Conservation (phyloP, 1,140 invertebrate species). For the Psix sp. region DNA sequence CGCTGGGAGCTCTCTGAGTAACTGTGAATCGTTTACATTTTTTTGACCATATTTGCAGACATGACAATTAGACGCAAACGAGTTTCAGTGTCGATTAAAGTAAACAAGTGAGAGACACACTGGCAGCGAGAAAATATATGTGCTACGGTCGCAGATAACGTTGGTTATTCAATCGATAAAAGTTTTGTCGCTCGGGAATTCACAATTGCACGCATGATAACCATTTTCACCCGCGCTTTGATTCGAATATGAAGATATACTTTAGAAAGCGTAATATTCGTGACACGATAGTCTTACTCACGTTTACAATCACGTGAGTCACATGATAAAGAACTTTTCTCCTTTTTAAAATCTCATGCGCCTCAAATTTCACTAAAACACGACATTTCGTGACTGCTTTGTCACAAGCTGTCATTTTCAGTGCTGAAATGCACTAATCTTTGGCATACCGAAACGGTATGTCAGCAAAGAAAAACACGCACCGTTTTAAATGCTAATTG, state of each 20-base stretch:
- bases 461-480: constrained; percentile 19
- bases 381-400: constrained; percentile 60
- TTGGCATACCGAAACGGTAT: constrained; percentile 19
- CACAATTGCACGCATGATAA: constrained; percentile 12
- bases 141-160: too few relatives aligned
- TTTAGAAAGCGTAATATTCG: constrained; percentile 22
- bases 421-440: constrained; percentile 42
- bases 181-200: constrained; percentile 8
- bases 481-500: constrained; percentile 42
- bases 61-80: too few relatives aligned
- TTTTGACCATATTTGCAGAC: constrained; percentile 20
- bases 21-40: constrained; percentile 27
- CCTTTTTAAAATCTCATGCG: constrained; percentile 44
- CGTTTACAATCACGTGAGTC: constrained; percentile 38
- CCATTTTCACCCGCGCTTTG: constrained; percentile 10
- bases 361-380: constrained; percentile 43
- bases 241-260: constrained; percentile 35
- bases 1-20: constrained; percentile 28
- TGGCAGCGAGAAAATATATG: too few relatives aligned
- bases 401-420: constrained; percentile 53
- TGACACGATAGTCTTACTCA: constrained; percentile 47
- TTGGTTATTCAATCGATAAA: too few relatives aligned
- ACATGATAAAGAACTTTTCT: constrained; percentile 44
- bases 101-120: too few relatives aligned
- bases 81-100: too few relatives aligned